Base-by-base conservation (phyloP, 2,888 invertebrate species). In the Caenorhabditis angaria region DNA sequence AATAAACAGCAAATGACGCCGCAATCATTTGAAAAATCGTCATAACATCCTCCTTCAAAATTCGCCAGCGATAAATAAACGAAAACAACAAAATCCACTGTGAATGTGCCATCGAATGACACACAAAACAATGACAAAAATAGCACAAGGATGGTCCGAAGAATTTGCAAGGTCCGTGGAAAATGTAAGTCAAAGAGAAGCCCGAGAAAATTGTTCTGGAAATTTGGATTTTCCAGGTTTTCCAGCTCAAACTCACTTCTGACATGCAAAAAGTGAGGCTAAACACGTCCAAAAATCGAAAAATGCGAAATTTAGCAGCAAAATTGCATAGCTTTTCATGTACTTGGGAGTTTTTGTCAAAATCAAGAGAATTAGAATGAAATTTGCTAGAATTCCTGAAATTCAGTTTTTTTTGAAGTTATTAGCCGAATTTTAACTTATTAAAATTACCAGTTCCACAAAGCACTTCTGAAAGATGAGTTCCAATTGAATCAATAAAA, bases 221-320 rank as follows among this genome's bases (percentile, higher is more conserved):
- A 61, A 6, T 32, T 22, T n/a, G 6, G 55, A 6, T 25, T 12
- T 50, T n/a, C 50, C 50, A 50, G 18, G 25, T 53, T 53, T 53
- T 24, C 5, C 25, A 24, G 5, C 22, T 14, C 48, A 14, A 20
- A 20, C 4, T 24, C 18, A 61, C 41, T 70, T 70, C 18, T 70
- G 70, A 51, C 70, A 70, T n/a, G 70, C 70, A 28, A 70, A 28
- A 10, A 70, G 51, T 12, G 70, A 70, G 1, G 65, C 61, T 6
- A 70, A n/a, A 41, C 70, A 70, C 10, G 70, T 70, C 27, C 61
- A 54, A 14, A 76, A 56, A 54, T 76, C 76, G 59, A 76, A 71
- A n/a, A 76, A 35, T 41, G 73, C 72, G 54, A 76, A 76, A 65
- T 73, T 73, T 70, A 76, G 68, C 24, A 76, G 65, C 3, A 73